phyloP scores from a whole-genome alignment of 2,888 invertebrate species.

The Heliconius sara region DNA sequence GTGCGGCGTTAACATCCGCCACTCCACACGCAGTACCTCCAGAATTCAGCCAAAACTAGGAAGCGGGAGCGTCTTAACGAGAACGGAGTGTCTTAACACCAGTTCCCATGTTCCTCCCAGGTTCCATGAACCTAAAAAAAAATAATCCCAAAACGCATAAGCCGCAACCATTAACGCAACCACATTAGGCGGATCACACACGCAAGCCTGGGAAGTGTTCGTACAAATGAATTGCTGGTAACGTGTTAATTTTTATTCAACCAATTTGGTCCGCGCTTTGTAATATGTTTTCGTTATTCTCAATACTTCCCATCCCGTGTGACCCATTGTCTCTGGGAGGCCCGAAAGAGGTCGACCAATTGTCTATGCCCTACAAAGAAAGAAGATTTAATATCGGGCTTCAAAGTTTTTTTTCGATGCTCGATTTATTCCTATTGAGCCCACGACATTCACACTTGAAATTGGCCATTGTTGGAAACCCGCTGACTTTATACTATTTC shows the following conservation, averaged over 20 bases:
- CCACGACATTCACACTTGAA: conserved; percentile 61
- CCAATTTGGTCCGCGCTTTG: conserved; percentile 79
- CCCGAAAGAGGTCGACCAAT: conserved; percentile 53
- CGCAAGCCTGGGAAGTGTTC: conserved; percentile 72
- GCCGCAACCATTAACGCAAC: conserved; percentile 57
- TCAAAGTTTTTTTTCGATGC: conserved; percentile 56
- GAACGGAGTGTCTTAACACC: no score
- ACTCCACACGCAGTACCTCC: no score
- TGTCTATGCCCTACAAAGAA: conserved; percentile 62
- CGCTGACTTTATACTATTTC: conserved; percentile 42
- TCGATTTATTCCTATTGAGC: conserved; percentile 61
- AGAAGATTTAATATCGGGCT: conserved; percentile 68
- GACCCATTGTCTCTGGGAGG: conserved; percentile 70
- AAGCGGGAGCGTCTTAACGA: no score
- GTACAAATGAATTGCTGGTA: conserved; percentile 75
- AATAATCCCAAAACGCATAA: neutral
- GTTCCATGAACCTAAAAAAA: no score
- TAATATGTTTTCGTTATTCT: conserved; percentile 82
- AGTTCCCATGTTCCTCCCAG: no score
- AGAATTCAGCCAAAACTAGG: no score
- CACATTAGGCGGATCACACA: conserved; percentile 77
- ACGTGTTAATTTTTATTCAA: conserved; percentile 78
- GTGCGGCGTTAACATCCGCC: no score
- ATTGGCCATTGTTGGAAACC: conserved; percentile 67
- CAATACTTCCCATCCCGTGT: conserved; percentile 67